phyloP scores from a whole-genome alignment of 2,888 invertebrate species.

The Barypeithes pellucidus region DNA sequence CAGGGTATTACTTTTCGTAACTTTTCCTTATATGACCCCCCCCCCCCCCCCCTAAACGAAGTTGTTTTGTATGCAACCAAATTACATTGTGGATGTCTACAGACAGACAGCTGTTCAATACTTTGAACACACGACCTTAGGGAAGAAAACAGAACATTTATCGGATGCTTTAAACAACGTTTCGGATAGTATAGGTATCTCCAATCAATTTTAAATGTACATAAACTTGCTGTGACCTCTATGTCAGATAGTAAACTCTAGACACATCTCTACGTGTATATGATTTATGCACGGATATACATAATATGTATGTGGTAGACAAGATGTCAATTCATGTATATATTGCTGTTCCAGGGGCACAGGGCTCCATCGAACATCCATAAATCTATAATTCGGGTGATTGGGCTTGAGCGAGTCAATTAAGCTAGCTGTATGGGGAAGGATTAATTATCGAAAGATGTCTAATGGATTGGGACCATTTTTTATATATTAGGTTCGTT shows the following conservation, averaged over 20 bases:
- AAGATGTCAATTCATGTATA: conserved; percentile 47
- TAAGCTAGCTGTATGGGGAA: conserved; percentile 40
- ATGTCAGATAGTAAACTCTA: conserved; percentile 2
- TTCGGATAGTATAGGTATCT: too few species aligned
- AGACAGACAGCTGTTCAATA: too few species aligned
- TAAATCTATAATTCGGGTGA: conserved; percentile 52
- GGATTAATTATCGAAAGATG: conserved; percentile 44
- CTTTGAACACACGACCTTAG: too few species aligned
- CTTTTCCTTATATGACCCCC: too few species aligned
- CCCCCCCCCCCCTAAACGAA: too few species aligned
- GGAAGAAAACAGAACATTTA: too few species aligned
- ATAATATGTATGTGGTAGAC: conserved; percentile 38
- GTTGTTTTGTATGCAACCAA: too few species aligned
- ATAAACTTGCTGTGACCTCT: background rate
- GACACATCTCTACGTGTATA: conserved; percentile 28
- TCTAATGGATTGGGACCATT: conserved; percentile 40
- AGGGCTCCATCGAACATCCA: conserved; percentile 41
- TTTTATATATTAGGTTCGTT: too few species aligned
- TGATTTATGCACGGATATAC: conserved; percentile 43
- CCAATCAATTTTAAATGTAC: too few species aligned
- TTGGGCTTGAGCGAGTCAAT: conserved; percentile 49
- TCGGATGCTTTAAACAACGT: too few species aligned
- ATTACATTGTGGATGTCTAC: too few species aligned
- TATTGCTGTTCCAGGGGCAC: conserved; percentile 25
- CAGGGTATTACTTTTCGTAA: too few species aligned